phyloP scores from a whole-genome alignment of 2,113 vertebrate genomes.

The Bos javanicus region DNA sequence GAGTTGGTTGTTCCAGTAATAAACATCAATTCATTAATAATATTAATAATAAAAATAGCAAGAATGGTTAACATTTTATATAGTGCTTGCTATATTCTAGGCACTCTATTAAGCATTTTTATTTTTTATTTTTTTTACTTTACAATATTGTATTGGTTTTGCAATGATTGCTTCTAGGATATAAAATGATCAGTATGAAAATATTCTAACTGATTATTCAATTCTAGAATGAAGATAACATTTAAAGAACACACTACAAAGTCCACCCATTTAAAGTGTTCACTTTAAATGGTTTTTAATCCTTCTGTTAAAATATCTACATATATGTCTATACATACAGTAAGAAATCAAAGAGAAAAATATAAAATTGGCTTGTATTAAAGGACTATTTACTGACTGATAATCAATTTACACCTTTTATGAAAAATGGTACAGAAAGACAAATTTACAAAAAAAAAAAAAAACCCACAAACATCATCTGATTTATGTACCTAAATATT shows the following conservation, averaged over 20 bases:
- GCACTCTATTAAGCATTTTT: neutral
- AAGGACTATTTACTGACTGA: neutral
- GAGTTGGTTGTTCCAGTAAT: neutral
- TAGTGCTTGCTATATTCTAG: neutral
- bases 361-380: neutral
- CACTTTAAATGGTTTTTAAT: neutral
- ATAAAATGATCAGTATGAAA: neutral
- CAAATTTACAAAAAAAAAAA: neutral
- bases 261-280: neutral
- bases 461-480: neutral
- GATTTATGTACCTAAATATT: neutral
- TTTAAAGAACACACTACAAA: neutral
- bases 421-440: neutral
- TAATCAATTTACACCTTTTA: neutral
- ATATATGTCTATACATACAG: neutral
- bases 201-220: neutral
- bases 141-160: too few species aligned
- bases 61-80: neutral
- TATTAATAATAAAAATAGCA: neutral
- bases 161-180: neutral
- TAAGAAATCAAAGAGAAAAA: neutral
- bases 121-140: too few species aligned
- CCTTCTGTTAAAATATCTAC: neutral
- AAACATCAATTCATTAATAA: neutral
- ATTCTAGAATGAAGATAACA: neutral